phyloP scores from a whole-genome alignment of 2,797 vertebrate species.

The Melanogrammus aeglefinus region DNA sequence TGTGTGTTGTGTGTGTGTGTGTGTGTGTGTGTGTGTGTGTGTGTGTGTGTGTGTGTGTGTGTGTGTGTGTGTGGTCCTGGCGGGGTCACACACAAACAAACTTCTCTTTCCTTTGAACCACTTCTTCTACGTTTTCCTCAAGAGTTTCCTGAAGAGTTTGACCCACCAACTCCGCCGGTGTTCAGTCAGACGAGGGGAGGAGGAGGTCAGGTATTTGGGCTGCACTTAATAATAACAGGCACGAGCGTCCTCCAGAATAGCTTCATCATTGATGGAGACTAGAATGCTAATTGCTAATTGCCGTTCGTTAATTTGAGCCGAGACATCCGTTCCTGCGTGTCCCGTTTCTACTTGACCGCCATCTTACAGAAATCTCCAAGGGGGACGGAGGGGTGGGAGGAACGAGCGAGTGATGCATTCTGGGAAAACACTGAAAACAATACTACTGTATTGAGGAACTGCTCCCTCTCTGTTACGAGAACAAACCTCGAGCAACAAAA shows the following conservation, averaged over 20 bases:
- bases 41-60: no score
- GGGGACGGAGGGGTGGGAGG: no score
- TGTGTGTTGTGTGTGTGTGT: no score
- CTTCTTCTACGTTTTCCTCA: no score
- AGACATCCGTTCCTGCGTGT: conserved; percentile 59
- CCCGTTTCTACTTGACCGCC: conserved; percentile 51
- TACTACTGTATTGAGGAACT: neutral
- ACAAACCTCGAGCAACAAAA: no score
- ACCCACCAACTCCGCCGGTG: neutral
- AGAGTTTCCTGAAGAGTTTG: neutral
- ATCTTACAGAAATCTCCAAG: neutral
- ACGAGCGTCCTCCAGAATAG: conserved; percentile 60
- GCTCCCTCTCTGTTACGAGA: neutral
- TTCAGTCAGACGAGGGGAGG: conserved; percentile 2
- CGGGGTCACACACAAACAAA: no score
- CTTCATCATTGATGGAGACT: conserved; percentile 48
- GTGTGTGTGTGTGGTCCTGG: no score
- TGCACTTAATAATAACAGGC: conserved; percentile 61
- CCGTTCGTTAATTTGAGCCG: conserved; percentile 58
- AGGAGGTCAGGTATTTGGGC: conserved; percentile 41
- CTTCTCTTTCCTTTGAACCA: no score
- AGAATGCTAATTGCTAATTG: conserved; percentile 34
- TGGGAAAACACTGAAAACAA: neutral
- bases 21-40: no score
- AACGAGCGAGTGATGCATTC: neutral